Base-by-base conservation (phyloP, 2,888 invertebrate species). In the Criorhina ranunculi region DNA sequence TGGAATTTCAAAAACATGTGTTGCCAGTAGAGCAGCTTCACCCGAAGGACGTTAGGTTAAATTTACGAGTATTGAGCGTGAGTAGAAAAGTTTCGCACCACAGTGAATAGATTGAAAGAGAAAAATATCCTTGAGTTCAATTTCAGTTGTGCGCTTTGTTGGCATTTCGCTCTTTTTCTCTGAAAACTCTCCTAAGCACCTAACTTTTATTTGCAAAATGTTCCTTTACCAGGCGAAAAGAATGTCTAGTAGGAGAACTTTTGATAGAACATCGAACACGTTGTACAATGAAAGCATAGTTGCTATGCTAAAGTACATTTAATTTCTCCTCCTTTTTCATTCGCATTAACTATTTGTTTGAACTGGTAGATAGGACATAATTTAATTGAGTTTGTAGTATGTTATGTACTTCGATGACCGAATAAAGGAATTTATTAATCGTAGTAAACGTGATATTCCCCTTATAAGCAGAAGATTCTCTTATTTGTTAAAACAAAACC, bases 171-270 rank as follows among this genome's bases (percentile, higher is more conserved):
- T 86, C 72, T 80, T 86, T 82, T 81, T 35, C 73, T 70, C 80
- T 86, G 83, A 82, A 87, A 66, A 33, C 66, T 73, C 59, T 73
- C 35, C 49, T 19, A 51, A 51, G 37, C 12, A 19, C 57, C 19
- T 53, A 86, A 85, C 85, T 87, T 88, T 88, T 87, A 80, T 87
- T 87, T 88, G 86, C 70, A 72, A 86, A 87, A 79, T 87, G 87
- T 87, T 72, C 37, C 12, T 40, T 1, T 53, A 86, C 40, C 87
- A 87, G 88, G 88, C 87, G 79, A 9, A 33, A 78, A 88, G 87
- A 66, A 64, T 49, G 44, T 51, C n/a, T 7, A 42, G 70, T 33
- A 55, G 44, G 59, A 15, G n/a, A 42, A 8, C 11, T 7, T 33
- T 15, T 12, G 17, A 8, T 51, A n/a, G n/a, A n/a, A n/a, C n/a